These are phyloP conservation scores for Bergia sp. DNA, from an alignment of 92 coral and sea anemone genomes.

Conservation along the genomic window DNA sequence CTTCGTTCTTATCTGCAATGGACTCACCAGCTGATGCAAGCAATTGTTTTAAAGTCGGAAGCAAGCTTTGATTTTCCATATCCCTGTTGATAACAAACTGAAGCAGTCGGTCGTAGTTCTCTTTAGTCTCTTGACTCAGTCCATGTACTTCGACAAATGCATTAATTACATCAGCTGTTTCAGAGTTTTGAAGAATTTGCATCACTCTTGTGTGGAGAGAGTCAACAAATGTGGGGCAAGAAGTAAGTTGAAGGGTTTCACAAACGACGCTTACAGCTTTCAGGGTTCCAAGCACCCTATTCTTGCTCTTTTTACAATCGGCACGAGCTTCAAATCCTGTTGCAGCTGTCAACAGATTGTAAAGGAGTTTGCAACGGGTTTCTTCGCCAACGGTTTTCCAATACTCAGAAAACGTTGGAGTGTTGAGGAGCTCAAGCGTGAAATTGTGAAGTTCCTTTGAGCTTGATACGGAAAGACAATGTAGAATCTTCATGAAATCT, in stretches of 20 bases:
- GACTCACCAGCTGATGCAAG: not conserved
- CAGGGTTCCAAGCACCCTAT: not conserved
- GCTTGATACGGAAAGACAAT: not conserved
- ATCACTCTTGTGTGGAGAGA: not conserved
- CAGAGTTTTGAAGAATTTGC: not conserved
- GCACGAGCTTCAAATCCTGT: not conserved
- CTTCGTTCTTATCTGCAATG: not conserved
- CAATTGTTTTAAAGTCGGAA: not conserved
- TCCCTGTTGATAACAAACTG: not conserved
- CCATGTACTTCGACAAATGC: slow-evolving; percentile 19
- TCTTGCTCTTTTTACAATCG: not conserved
- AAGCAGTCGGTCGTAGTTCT: slow-evolving; percentile 8
- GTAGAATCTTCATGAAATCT: slow-evolving; percentile 15
- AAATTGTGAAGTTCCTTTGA: slow-evolving; percentile 19
- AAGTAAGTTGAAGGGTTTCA: not conserved
- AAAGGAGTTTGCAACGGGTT: not conserved
- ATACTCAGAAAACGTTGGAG: not conserved
- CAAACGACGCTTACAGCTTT: not conserved
- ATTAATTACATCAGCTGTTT: not conserved
- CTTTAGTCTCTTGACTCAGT: not conserved
- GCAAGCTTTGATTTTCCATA: not conserved
- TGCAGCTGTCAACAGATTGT: not conserved
- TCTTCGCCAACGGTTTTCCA: slow-evolving; percentile 26
- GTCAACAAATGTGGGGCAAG: not conserved
- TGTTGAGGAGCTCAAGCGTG: slow-evolving; percentile 12